Base-by-base conservation (phyloP, 2,797 vertebrate genomes). In the Argentina silus region DNA sequence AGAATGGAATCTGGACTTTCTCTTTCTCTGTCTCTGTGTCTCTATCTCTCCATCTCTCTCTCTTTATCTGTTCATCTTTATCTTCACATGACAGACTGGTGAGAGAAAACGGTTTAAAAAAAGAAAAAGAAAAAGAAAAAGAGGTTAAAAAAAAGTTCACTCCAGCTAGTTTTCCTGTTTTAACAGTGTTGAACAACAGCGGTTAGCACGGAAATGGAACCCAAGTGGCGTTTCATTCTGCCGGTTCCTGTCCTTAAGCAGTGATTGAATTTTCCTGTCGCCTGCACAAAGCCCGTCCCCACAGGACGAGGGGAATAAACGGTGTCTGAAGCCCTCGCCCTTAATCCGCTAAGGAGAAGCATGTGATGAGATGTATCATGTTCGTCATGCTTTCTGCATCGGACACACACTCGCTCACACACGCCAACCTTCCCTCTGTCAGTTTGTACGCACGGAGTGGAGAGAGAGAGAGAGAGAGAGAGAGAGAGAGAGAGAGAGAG, bases 231-330 rank as follows among this genome's bases (percentile, higher is more conserved):
- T 91, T 93, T 91, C 87, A 92, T 90, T 87, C 78, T 69, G 36
- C 77, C 79, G 81, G 82, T 91, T 92, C 88, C 88, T 81, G 83
- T 90, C 87, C 89, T 92, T 87, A 91, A 90, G 89, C 86, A 83
- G 84, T 93, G 93, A 93, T 93, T 93, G 89, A 93, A 91, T 93
- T 91, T 93, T 91, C 88, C 84, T 19, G 86, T 91, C 88, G 84
- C 90, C 85, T 93, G 90, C 89, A 90, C 89, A 89, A 90, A 90
- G 86, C 85, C 82, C 82, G 91, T 87, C 82, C 69, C 90, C 87
- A 78, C 86, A 87, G 90, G 88, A 89, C 82, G 36, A 8, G 14
- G 12, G 60, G 17, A 51, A 62, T 23, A 36, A 1, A 27, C 59
- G 11, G 27, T 21, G 9, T 15, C 80, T 36, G 27, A 36, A 63